Conservation (phyloP, 2,888 invertebrate species). For the Hybos culiciformis region DNA sequence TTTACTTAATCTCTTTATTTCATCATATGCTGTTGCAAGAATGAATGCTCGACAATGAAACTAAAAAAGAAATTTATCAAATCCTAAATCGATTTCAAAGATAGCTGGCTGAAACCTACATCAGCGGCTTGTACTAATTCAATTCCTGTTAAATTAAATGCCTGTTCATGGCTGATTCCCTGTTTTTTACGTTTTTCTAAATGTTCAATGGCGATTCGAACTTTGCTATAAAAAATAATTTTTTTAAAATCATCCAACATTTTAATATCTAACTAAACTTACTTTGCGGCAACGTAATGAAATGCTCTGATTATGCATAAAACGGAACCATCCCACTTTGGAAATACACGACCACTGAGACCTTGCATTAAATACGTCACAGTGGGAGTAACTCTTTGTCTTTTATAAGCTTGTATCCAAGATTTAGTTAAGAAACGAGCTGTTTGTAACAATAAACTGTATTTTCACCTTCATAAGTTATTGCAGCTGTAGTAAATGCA, state of each 20-base stretch:
- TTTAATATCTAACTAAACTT: conserved; percentile 10
- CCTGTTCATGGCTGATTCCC: conserved; percentile 55
- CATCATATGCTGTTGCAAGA: conserved; percentile 52
- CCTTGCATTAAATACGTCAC: conserved; percentile 47
- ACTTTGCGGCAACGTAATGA: conserved; percentile 36
- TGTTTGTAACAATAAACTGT: conserved; percentile 84
- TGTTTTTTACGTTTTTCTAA: conserved; percentile 48
- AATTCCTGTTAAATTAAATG: conserved; percentile 73
- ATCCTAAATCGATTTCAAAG: background rate
- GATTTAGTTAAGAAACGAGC: conserved; percentile 73
- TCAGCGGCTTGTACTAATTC: conserved; percentile 67
- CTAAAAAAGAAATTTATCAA: conserved; percentile 36
- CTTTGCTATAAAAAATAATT: conserved; percentile 41
- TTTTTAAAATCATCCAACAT: background rate
- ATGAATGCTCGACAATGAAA: conserved; percentile 75
- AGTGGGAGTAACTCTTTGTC: conserved; percentile 50
- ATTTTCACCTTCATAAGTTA: conserved; percentile 95
- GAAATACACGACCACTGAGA: conserved; percentile 18
- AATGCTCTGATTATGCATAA: conserved; percentile 31
- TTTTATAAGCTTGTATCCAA: conserved; percentile 52
- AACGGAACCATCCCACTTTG: conserved; percentile 20
- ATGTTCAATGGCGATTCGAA: conserved; percentile 49
- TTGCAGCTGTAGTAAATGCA: conserved; percentile 70
- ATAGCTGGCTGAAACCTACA: conserved; percentile 37
- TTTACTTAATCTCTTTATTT: conserved; percentile 38